Conservation (phyloP, 2,113 vertebrate genomes). For the Brachyistius frenatus region DNA sequence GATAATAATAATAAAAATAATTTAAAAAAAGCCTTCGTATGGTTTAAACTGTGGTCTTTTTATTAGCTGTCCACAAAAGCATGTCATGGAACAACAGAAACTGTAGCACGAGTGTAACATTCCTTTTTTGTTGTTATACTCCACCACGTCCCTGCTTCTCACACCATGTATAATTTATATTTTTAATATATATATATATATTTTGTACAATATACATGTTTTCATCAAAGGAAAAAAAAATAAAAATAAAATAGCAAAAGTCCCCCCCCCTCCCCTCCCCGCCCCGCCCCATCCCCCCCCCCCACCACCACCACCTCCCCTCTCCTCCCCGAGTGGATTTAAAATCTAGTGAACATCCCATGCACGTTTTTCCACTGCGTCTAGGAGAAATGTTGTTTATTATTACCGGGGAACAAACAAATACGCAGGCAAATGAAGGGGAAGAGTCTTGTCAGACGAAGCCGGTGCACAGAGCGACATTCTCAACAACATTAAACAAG, state of each 20-base stretch:
- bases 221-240: constrained; percentile 70
- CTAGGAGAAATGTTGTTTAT: constrained; percentile 65
- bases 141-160: constrained; percentile 81
- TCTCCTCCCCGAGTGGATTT: constrained; percentile 35
- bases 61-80: constrained; percentile 82
- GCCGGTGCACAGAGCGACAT: constrained; percentile 70
- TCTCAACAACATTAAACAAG: constrained; percentile 73
- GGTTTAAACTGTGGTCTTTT: constrained; percentile 76
- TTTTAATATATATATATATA: constrained; percentile 80
- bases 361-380: constrained; percentile 80
- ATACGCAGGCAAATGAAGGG: constrained; percentile 67
- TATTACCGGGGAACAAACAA: constrained; percentile 63
- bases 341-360: constrained; percentile 73
- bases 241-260: constrained; percentile 64
- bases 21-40: neutral
- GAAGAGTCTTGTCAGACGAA: constrained; percentile 33
- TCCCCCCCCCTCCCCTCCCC: constrained; percentile 16
- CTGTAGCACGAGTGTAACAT: constrained; percentile 80
- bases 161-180: constrained; percentile 79
- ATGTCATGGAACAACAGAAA: constrained; percentile 80
- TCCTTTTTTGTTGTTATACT: constrained; percentile 75
- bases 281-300: no score
- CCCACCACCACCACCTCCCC: constrained; percentile 8
- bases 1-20: neutral
- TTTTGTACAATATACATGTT: constrained; percentile 85